Evolutionary conservation across 2,113 vertebrate genomes (phyloP), one percentile per base, ranked within the genome.

Genomic region (Synodontis membranacea): DNA sequence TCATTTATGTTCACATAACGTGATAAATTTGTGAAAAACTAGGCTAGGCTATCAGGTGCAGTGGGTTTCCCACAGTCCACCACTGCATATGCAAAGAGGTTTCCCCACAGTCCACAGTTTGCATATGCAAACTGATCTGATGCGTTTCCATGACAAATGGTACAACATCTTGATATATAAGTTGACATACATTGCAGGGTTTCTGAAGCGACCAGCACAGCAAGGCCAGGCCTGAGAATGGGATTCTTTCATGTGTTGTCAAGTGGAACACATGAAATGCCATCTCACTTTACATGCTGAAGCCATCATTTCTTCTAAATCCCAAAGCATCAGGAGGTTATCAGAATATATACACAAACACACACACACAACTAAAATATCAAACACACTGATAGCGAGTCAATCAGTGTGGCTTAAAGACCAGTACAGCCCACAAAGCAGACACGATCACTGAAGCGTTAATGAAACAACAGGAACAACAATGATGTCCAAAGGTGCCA

Each of bases 231-330:
- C 82, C 21, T 17, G 9, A 66, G 78, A 70, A 50, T 82, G 68
- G 56, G 83, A 54, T 74, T 91, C 72, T 17, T 39, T 88, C 91
- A 91, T 90, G 93, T 89, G 72, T 88, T 88, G 75, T 89, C 62
- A 34, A 84, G 84, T 86, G 86, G 48, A 91, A 91, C 88, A 88
- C 88, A 88, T 87, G 83, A 86, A 90, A 74, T 34, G 28, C 60
- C 52, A 86, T 86, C 87, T 50, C 37, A 62, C 88, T 87, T 72
- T 39, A 83, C 82, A 83, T 84, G 83, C 86, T 66, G 44, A 42
- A 78, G 83, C 70, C 58, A 58, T 60, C 75, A 82, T 4, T 44
- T 64, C 25, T 19, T 17, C n/a, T 25, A n/a, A 42, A 82, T 64
- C 39, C 62, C 28, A 6, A 8, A 68, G n/a, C 81, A 50, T 46